Evolutionary conservation across 2,888 invertebrate genomes (phyloP).

Genomic region (Argynnis bischoffii): DNA sequence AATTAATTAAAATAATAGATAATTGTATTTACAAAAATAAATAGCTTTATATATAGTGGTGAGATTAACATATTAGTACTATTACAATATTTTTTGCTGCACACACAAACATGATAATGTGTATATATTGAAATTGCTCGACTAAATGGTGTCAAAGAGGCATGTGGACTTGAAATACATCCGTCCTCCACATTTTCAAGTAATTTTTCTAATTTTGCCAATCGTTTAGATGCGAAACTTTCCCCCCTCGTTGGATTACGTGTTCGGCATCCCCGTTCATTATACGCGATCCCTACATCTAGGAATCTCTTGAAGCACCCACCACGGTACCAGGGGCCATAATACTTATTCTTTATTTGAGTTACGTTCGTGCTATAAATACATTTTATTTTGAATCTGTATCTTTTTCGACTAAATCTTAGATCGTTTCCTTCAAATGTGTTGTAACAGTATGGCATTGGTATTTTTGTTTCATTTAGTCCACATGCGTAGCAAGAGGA

Average conservation of each 20-base stretch:
- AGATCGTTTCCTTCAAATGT: conserved; percentile 33
- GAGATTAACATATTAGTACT: conserved; percentile 4
- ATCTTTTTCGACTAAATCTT: neutral
- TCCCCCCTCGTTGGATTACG: conserved; percentile 33
- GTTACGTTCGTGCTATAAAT: neutral
- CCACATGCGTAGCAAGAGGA: conserved; percentile 40
- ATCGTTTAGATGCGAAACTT: conserved; percentile 39
- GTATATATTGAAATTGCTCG: conserved; percentile 54
- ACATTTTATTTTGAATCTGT: conserved; percentile 37
- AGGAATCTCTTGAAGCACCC: conserved; percentile 49
- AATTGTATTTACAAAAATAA: no score
- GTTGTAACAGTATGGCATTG: conserved; percentile 33
- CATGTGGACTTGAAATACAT: conserved; percentile 54
- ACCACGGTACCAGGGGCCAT: conserved; percentile 37
- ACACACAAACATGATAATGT: conserved; percentile 61
- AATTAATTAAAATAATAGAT: no score
- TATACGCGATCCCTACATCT: conserved; percentile 47
- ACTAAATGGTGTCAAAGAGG: conserved; percentile 58
- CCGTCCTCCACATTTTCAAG: conserved; percentile 44
- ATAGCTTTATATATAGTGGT: neutral
- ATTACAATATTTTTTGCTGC: conserved; percentile 54
- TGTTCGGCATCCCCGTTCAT: conserved; percentile 46
- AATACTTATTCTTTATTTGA: conserved; percentile 24
- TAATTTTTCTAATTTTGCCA: conserved; percentile 40
- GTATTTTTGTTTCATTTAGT: conserved; percentile 36